Conservation (phyloP, 2,797 vertebrate genomes). For the Gambusia yucatana region DNA sequence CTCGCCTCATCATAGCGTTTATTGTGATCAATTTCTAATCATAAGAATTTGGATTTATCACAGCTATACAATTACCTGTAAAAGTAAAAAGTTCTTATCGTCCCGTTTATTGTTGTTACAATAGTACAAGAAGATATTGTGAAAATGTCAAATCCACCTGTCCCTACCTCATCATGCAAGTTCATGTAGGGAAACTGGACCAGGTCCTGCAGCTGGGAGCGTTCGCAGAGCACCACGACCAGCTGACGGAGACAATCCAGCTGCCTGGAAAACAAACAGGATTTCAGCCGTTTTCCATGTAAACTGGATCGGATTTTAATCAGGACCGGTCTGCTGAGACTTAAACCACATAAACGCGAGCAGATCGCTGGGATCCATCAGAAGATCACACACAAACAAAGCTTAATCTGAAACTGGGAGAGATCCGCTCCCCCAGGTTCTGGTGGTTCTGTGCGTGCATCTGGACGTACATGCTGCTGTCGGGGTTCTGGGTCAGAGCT, state of each 20-base stretch:
- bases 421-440: background rate
- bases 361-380: background rate
- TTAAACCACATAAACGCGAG: background rate
- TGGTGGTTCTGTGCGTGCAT: too few relatives aligned
- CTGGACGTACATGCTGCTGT: slow-evolving; percentile 87
- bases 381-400: background rate
- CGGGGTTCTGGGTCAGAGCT: slow-evolving; percentile 92
- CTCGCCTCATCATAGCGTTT: slow-evolving; percentile 85
- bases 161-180: slow-evolving; percentile 85
- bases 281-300: background rate
- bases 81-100: too few relatives aligned
- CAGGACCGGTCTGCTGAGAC: background rate
- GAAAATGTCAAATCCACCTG: too few relatives aligned
- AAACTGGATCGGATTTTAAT: background rate
- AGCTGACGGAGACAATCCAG: slow-evolving; percentile 95
- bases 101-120: too few relatives aligned
- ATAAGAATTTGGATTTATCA: too few relatives aligned
- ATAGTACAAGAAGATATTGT: too few relatives aligned
- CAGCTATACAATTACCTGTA: too few relatives aligned
- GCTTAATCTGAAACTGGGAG: background rate
- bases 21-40: too few relatives aligned
- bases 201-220: slow-evolving; percentile 92
- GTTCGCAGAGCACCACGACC: slow-evolving; percentile 94
- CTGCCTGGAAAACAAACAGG: slow-evolving; percentile 79
- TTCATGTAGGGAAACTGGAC: slow-evolving; percentile 94